Evolutionary conservation across 2,113 vertebrate species (phyloP).

Genomic region (Phaethornis superciliosus): DNA sequence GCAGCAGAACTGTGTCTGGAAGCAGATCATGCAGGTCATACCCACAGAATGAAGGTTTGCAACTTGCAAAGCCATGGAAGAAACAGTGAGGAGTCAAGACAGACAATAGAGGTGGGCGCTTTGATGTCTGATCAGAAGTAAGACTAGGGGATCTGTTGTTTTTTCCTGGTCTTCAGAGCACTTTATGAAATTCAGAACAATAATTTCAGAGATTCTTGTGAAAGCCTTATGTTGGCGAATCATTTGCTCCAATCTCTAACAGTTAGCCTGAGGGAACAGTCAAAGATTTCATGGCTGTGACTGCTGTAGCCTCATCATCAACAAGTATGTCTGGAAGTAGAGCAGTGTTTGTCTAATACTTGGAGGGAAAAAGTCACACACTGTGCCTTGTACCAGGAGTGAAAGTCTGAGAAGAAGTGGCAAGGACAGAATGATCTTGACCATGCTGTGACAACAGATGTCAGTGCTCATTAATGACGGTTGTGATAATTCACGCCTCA

Average conservation of each 20-base stretch:
- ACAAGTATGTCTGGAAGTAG: background rate
- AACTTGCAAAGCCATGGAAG: background rate
- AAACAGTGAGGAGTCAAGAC: background rate
- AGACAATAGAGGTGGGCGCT: background rate
- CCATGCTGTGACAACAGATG: background rate
- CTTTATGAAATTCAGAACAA: background rate
- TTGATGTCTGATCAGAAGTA: background rate
- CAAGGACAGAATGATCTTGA: background rate
- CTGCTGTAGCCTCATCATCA: background rate
- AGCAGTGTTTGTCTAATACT: background rate
- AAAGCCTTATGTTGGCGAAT: background rate
- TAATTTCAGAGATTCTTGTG: background rate
- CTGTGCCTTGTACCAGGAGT: background rate
- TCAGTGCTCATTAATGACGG: background rate
- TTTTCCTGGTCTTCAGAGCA: background rate
- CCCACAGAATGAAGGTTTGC: background rate
- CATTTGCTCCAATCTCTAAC: background rate
- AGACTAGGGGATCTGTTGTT: background rate
- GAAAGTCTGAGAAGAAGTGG: background rate
- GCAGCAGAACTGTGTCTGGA: background rate
- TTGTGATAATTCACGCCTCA: background rate
- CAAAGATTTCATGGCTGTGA: background rate
- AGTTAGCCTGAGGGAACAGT: background rate
- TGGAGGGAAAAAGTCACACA: background rate
- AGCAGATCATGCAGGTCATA: background rate